Base-by-base conservation (phyloP, 2,797 vertebrate species). In the Phrynocephalus vlangalii region DNA sequence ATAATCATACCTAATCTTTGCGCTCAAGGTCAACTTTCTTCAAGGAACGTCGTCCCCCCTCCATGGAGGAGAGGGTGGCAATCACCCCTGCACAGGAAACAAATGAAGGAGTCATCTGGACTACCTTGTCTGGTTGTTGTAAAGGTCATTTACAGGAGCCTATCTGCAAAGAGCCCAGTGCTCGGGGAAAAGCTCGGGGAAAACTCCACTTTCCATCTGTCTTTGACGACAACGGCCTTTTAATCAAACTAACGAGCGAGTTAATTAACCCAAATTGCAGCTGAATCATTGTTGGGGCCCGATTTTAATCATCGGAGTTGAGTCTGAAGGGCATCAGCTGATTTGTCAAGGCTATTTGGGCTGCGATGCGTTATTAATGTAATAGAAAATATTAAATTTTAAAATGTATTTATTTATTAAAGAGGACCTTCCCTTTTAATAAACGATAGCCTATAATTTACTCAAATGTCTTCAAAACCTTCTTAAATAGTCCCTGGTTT, bases 351-450 rank as follows among this genome's bases (percentile, higher is more conserved):
- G 7, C 28, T 70, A 52, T 79, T 86, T 71, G 24, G 50, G 63
- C 67, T 50, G 60, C 24, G 73, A 48, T 66, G 33, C 26, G 60
- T 78, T 48, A 85, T 85, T 78, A 77, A 78, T 68, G 75, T n/a
- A 68, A 77, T 30, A 67, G 73, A 22, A 78, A 85, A 78, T 79
- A 86, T 79, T 80, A 79, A 86, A 79, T 86, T 83, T 83, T 83
- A 73, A 83, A 71, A 38, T 56, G 38, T 24, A 66, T 68, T 85
- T 78, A 67, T 63, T 78, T 78, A 85, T 78, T 85, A 78, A 85
- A 85, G 75, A 78, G 44, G 84, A 5, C 73, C 3, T 77, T 66
- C 15, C 63, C 56, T 85, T 76, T 38, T 67, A 77, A 85, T n/a
- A 7, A 85, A 20, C 10, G 26, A 78, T 78, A 3, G 20, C 50